These are phyloP conservation scores for Bombus ignitus DNA, from an alignment of 1,140 invertebrate species.

Conservation along the genomic window DNA sequence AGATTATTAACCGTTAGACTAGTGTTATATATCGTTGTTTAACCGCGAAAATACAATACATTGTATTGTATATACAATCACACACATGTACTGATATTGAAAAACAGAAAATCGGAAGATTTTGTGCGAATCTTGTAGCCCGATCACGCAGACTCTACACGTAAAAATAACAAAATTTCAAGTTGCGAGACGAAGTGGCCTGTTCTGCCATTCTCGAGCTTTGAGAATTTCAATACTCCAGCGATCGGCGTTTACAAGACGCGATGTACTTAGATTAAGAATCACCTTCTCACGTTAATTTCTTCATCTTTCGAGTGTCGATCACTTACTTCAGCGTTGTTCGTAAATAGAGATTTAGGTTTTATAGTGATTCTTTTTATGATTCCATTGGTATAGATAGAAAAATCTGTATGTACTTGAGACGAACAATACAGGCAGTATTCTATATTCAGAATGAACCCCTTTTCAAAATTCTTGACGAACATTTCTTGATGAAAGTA, in stretches of 20 bases:
- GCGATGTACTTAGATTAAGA: slow-evolving; percentile 44
- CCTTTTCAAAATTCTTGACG: neutral
- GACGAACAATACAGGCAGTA: neutral
- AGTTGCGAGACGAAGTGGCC: neutral
- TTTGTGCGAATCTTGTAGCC: neutral
- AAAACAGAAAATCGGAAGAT: neutral
- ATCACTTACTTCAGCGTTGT: neutral
- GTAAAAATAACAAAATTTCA: neutral
- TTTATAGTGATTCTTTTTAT: neutral
- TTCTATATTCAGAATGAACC: neutral
- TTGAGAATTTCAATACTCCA: slow-evolving; percentile 13
- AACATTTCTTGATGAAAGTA: neutral
- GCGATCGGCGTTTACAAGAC: neutral
- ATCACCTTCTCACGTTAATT: neutral
- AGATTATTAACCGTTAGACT: slow-evolving; percentile 28
- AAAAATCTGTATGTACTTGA: neutral
- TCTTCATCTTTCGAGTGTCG: neutral
- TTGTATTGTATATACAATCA: too few relatives aligned
- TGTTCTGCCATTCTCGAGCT: neutral
- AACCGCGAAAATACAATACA: neutral
- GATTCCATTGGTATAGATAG: neutral
- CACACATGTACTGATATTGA: neutral
- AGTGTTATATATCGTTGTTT: slow-evolving; percentile 27
- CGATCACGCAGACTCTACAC: neutral
- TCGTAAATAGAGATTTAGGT: neutral